These are phyloP conservation scores for Meloidogyne floridensis DNA, from an alignment of 1,140 invertebrate species.

Conservation along the genomic window DNA sequence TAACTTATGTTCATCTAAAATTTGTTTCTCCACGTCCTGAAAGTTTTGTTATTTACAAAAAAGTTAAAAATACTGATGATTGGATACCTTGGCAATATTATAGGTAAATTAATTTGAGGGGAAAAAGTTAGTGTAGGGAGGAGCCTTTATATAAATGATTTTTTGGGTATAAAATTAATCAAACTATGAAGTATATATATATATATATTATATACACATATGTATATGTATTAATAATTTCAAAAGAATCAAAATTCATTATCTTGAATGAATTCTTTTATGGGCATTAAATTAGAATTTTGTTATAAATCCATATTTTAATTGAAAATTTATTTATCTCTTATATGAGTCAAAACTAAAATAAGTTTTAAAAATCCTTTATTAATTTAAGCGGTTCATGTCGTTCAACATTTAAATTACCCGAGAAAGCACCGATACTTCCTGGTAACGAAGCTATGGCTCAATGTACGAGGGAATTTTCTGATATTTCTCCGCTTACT, in stretches of 20 bases:
- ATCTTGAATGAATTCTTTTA: no score
- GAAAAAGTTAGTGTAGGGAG: no score
- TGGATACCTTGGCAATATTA: conserved; percentile 98
- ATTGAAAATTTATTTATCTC: no score
- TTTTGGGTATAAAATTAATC: conserved; percentile 69
- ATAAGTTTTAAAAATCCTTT: conserved; percentile 43
- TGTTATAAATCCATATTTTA: no score
- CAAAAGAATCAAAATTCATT: no score
- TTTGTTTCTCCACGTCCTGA: conserved; percentile 82
- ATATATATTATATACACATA: no score
- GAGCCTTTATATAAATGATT: no score
- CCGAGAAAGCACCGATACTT: conserved; percentile 70
- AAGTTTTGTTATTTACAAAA: conserved; percentile 93
- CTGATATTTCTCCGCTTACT: conserved; percentile 90
- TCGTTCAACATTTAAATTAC: conserved; percentile 82
- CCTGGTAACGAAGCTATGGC: conserved; percentile 79
- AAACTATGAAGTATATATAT: no score
- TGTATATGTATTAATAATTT: no score
- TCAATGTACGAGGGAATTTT: conserved; percentile 91
- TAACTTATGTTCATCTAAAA: conserved; percentile 88
- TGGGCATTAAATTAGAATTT: no score
- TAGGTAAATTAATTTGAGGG: conserved; percentile 67
- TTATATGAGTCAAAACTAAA: no score
- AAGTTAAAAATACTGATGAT: conserved; percentile 73
- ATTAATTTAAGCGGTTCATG: conserved; percentile 77